Evolutionary conservation across 2,797 vertebrate genomes (phyloP), one percentile per base, ranked within the genome.

Genomic region (Heteromormyrus szaboi): DNA sequence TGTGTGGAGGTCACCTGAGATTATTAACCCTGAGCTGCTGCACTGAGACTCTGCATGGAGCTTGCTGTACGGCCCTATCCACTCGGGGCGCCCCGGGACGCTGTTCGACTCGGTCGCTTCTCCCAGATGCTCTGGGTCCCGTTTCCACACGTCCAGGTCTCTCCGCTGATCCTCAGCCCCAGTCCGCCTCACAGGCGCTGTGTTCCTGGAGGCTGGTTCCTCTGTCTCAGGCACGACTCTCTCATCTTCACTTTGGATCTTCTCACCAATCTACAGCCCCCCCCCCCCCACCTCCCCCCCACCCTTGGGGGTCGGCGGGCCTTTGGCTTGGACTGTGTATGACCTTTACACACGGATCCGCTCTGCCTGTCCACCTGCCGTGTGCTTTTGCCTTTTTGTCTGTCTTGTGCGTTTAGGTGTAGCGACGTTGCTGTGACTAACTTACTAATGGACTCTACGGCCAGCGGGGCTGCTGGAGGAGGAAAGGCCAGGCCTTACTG

Each of bases 31-130:
- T 90, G 2, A 90, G 94, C 92, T 91, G 91, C 93, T 93, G 94
- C 92, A 95, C 91, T 90, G 90, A 95, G 93, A 93, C 94, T 93
- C 91, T 88, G 96, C 96, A 97, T 97, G 95, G 91, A 90, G 94
- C 95, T 96, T 95, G 89, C 91, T 95, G 95, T 95, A 96, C 94
- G 94, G 92, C 94, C 93, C 91, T 0, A 87, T 9, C 14, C 90
- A 93, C 91, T 89, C 90, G 8, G 68, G 48, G 41, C 62, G 17
- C 37, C 37, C 19, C 2, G 37, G 86, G 93, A 92, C 90, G 91
- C 91, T 90, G 90, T 90, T 51, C 3, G 3, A 44, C 33, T 37
- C 37, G n/a, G 90, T 92, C 48, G 44, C 11, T 25, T 25, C 22
- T 8, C 44, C 89, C 91, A 89, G 92, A 91, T 84, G 87, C 33